Conservation (phyloP, 1,140 invertebrate genomes). For the Samia ricini region DNA sequence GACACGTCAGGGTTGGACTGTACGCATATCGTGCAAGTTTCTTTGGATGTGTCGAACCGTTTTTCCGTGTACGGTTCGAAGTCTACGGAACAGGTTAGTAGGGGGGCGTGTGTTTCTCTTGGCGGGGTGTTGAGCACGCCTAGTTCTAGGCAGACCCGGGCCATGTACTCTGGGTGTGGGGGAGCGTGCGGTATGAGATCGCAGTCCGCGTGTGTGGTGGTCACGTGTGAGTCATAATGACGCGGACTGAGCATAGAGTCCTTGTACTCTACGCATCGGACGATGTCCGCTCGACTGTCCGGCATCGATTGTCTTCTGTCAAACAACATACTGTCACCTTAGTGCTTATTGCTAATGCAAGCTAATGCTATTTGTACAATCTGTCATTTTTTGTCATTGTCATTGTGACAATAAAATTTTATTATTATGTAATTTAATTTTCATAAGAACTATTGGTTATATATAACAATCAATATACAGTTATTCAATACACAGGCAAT, state of each 20-base stretch:
- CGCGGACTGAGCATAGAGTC: constrained; percentile 51
- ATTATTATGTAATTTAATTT: too few relatives aligned
- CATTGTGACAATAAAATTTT: too few relatives aligned
- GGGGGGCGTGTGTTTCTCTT: constrained; percentile 43
- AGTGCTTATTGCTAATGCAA: too few relatives aligned
- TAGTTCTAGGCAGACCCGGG: constrained; percentile 63
- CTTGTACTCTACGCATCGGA: constrained; percentile 71
- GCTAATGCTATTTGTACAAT: too few relatives aligned
- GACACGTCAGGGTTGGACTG: constrained; percentile 68
- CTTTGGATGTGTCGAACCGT: constrained; percentile 51
- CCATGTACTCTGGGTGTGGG: constrained; percentile 55
- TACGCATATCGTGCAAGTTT: constrained; percentile 64
- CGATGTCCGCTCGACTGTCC: constrained; percentile 72
- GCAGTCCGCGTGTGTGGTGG: constrained; percentile 58
- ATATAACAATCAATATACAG: too few relatives aligned
- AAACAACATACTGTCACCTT: too few relatives aligned
- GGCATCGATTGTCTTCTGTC: constrained; percentile 55
- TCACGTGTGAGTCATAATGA: constrained; percentile 33
- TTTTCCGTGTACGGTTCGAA: constrained; percentile 60
- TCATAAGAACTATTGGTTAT: too few relatives aligned
- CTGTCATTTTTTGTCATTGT: too few relatives aligned
- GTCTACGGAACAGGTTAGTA: constrained; percentile 59
- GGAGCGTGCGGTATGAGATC: constrained; percentile 63
- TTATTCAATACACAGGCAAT: too few relatives aligned
- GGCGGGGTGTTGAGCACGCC: constrained; percentile 52